phyloP scores from a whole-genome alignment of 2,888 invertebrate genomes.

The Oligia latruncula region DNA sequence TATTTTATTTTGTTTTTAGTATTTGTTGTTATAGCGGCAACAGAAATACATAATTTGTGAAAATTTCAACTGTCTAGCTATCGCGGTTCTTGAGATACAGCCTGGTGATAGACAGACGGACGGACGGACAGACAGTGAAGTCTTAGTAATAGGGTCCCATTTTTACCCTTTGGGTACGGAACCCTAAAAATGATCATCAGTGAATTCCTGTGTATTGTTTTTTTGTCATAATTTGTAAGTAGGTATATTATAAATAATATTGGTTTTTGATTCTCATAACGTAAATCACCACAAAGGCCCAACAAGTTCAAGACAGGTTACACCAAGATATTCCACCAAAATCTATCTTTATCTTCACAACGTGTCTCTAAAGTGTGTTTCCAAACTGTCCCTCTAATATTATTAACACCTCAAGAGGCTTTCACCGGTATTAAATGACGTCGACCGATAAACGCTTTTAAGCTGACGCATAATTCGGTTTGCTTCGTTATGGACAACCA shows the following conservation, averaged over 20 bases:
- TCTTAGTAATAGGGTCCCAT: too few relatives aligned
- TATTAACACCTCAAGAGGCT: conserved; percentile 72
- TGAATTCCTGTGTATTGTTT: too few relatives aligned
- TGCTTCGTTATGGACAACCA: conserved; percentile 61
- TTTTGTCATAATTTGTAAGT: too few relatives aligned
- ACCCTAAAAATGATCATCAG: too few relatives aligned
- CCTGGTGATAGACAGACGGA: too few relatives aligned
- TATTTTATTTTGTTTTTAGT: too few relatives aligned
- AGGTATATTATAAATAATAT: not conserved
- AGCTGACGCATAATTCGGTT: conserved; percentile 73
- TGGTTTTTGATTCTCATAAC: not conserved
- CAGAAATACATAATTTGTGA: too few relatives aligned
- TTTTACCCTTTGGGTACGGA: too few relatives aligned
- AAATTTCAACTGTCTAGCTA: too few relatives aligned
- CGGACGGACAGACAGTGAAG: too few relatives aligned
- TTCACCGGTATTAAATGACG: conserved; percentile 71
- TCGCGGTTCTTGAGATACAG: too few relatives aligned
- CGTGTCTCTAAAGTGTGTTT: conserved; percentile 20
- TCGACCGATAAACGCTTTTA: conserved; percentile 80
- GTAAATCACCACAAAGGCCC: not conserved
- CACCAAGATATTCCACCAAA: not conserved
- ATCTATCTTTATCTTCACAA: not conserved
- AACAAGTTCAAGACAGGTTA: not conserved
- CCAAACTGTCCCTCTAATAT: conserved; percentile 57
- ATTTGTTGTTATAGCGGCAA: too few relatives aligned